These are phyloP conservation scores for Simalia tracyae DNA, from an alignment of 2,797 vertebrate genomes.

Conservation along the genomic window DNA sequence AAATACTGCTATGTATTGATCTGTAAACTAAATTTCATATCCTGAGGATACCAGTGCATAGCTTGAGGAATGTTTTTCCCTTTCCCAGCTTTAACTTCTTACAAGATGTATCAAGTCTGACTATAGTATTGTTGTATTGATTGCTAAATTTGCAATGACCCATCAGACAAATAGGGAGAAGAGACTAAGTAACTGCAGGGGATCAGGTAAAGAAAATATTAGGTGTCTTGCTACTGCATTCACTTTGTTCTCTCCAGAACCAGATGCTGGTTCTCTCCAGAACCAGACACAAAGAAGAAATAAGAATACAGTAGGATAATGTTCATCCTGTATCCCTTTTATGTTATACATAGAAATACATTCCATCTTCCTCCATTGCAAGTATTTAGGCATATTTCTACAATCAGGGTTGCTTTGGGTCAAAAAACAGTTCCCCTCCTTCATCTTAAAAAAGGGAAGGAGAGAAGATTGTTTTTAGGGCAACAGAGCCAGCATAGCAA, in stretches of 20 bases:
- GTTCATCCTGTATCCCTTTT: constrained; percentile 31
- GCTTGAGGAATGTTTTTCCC: constrained; percentile 3
- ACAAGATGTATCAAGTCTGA: constrained; percentile 2
- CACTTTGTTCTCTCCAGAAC: not conserved
- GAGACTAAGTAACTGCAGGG: not conserved
- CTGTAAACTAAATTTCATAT: constrained; percentile 8
- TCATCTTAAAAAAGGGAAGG: not conserved
- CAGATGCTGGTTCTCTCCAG: not conserved
- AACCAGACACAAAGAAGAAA: constrained; percentile 12
- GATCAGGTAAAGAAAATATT: not conserved
- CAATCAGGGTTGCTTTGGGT: not conserved
- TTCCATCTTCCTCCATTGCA: not conserved
- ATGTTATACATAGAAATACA: constrained; percentile 24
- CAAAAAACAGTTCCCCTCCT: not conserved
- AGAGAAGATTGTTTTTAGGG: not conserved
- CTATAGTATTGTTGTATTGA: not conserved
- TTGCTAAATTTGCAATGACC: constrained; percentile 2
- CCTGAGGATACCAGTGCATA: not conserved
- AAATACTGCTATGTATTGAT: not conserved
- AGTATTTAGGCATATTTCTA: not conserved
- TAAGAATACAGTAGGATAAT: constrained; percentile 10
- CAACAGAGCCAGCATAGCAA: not conserved
- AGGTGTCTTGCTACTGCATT: not conserved
- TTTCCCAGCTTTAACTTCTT: constrained; percentile 1
- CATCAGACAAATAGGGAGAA: not conserved